Conservation (phyloP, 2,113 vertebrate species). For the Anhinga anhinga region DNA sequence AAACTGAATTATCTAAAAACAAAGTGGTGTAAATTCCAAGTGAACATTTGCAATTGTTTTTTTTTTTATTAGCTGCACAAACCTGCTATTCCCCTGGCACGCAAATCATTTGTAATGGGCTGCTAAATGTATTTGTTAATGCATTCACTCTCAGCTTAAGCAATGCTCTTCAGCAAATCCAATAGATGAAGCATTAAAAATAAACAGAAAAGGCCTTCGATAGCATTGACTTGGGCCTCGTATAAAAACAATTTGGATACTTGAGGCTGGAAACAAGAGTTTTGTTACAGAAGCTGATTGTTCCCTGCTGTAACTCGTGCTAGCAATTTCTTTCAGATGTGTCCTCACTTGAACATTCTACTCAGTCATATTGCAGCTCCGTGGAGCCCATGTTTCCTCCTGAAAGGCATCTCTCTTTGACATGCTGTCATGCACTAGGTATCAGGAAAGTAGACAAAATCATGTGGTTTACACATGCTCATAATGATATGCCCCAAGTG, state of each 20-base stretch:
- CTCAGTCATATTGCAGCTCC: not conserved
- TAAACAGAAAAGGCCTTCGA: slow-evolving; percentile 10
- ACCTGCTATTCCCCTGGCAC: not conserved
- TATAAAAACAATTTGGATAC: slow-evolving; percentile 8
- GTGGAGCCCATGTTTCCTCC: not conserved
- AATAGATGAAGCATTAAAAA: slow-evolving; percentile 13
- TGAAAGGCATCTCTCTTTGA: not conserved
- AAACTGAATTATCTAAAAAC: slow-evolving; percentile 20
- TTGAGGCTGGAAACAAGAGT: slow-evolving; percentile 3
- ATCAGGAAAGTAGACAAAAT: slow-evolving; percentile 40
- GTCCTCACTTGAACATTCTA: not conserved
- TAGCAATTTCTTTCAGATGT: slow-evolving; percentile 36
- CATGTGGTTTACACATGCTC: slow-evolving; percentile 70
- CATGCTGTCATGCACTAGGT: not conserved
- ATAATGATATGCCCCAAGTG: slow-evolving; percentile 50
- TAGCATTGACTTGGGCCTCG: not conserved
- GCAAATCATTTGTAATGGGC: slow-evolving; percentile 18
- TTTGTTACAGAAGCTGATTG: not conserved
- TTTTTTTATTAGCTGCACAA: slow-evolving; percentile 36
- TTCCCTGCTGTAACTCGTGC: not conserved
- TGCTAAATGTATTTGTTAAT: slow-evolving; percentile 45
- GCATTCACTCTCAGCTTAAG: not conserved
- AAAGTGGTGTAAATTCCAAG: slow-evolving; percentile 39
- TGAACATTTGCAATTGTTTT: slow-evolving; percentile 31
- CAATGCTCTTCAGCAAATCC: slow-evolving; percentile 29